phyloP scores from a whole-genome alignment of 2,888 invertebrate genomes.

The Drosophila cracens region DNA sequence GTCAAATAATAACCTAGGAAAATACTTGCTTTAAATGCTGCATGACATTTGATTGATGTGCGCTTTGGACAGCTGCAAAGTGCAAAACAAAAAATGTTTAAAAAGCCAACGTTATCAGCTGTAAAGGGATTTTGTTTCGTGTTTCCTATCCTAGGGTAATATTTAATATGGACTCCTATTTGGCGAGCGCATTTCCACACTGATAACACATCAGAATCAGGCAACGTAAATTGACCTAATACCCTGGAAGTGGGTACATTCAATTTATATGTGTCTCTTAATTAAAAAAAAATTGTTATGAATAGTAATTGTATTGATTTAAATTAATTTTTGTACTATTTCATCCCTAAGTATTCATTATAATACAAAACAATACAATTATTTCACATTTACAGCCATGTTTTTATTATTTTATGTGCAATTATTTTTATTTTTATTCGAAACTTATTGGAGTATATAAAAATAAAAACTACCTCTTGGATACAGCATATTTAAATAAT shows the following conservation, averaged over 20 bases:
- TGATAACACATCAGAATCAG: slow-evolving; percentile 33
- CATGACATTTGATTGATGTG: slow-evolving; percentile 79
- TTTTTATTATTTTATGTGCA: too few relatives aligned
- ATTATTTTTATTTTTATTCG: too few relatives aligned
- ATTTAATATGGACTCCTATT: slow-evolving; percentile 68
- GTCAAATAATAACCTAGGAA: slow-evolving; percentile 60
- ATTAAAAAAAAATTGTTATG: not conserved
- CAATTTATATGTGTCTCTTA: not conserved
- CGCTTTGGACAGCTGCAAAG: slow-evolving; percentile 67
- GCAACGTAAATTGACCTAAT: not conserved
- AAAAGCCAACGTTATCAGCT: slow-evolving; percentile 62
- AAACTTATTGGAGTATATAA: too few relatives aligned
- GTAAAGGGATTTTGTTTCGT: slow-evolving; percentile 54
- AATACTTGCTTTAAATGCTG: slow-evolving; percentile 67
- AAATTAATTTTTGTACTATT: not conserved
- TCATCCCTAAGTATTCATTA: not conserved
- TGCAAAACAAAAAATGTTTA: slow-evolving; percentile 43
- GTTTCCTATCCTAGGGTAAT: slow-evolving; percentile 68
- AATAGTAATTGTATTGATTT: not conserved
- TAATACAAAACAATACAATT: too few relatives aligned
- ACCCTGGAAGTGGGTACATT: not conserved
- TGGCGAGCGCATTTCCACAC: slow-evolving; percentile 53
- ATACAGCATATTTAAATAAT: not conserved
- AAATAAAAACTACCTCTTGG: not conserved
- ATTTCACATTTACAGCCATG: not conserved